These are phyloP conservation scores for Lymantria monacha DNA, from an alignment of 2,888 invertebrate species.

Conservation along the genomic window DNA sequence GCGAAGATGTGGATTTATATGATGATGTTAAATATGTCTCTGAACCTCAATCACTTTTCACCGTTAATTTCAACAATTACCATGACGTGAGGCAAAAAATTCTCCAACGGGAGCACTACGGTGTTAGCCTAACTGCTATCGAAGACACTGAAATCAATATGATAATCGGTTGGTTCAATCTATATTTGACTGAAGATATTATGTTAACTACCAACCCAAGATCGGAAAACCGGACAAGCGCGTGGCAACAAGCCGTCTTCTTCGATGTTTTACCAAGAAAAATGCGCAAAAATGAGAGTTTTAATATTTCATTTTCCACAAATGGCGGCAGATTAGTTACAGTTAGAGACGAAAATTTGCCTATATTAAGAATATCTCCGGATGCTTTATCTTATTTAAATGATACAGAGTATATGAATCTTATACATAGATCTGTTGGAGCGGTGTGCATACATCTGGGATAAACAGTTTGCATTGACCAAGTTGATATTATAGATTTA, in stretches of 20 bases:
- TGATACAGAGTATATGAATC: slow-evolving; percentile 23
- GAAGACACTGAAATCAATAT: slow-evolving; percentile 18
- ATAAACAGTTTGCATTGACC: slow-evolving; percentile 9
- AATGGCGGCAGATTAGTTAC: slow-evolving; percentile 13
- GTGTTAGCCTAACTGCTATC: slow-evolving; percentile 6
- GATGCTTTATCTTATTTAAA: slow-evolving; percentile 18
- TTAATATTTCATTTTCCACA: slow-evolving; percentile 7
- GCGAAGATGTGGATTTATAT: slow-evolving; percentile 21
- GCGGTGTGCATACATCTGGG: slow-evolving; percentile 13
- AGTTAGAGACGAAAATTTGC: neutral
- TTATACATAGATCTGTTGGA: slow-evolving; percentile 11
- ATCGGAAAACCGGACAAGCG: slow-evolving; percentile 52
- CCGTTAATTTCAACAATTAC: slow-evolving; percentile 24
- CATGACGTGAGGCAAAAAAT: slow-evolving; percentile 15
- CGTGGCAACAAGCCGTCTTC: slow-evolving; percentile 43
- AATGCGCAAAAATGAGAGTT: slow-evolving; percentile 6
- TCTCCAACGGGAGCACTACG: slow-evolving; percentile 7
- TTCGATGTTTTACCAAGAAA: slow-evolving; percentile 17
- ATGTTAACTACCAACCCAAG: slow-evolving; percentile 79
- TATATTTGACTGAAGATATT: slow-evolving; percentile 81
- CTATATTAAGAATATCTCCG: slow-evolving; percentile 15
- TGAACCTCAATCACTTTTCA: slow-evolving; percentile 19
- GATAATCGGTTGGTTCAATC: slow-evolving; percentile 85
- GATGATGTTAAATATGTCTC: slow-evolving; percentile 21
- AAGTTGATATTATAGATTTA: slow-evolving; percentile 64